Percentiles rank a stretch among this genome's conserved stretches.
These are phyloP conservation scores for Amblyteles armatorius DNA, from an alignment of 2,888 invertebrate genomes.

Conservation along the genomic window DNA sequence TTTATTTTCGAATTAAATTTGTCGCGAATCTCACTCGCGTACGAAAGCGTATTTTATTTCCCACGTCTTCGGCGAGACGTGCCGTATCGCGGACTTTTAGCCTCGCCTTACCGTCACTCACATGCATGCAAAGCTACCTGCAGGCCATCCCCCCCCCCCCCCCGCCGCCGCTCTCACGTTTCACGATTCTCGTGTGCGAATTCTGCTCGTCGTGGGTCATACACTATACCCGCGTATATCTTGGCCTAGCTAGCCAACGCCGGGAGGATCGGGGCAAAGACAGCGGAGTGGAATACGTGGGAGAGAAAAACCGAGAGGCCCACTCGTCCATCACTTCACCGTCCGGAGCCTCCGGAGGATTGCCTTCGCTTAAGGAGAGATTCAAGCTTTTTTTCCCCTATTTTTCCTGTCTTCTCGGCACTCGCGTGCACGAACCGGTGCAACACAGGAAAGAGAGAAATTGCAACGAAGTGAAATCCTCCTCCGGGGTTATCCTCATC, in stretches of 20 bases:
- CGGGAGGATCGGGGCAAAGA: constrained; percentile 20
- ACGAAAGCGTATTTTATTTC: constrained; percentile 18
- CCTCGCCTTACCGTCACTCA: constrained; percentile 28
- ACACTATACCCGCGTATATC: not conserved
- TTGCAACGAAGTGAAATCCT: not conserved
- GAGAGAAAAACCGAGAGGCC: constrained; percentile 56
- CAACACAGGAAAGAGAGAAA: not conserved
- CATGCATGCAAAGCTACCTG: constrained; percentile 29
- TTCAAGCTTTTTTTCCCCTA: constrained; percentile 23
- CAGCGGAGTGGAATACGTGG: constrained; percentile 3
- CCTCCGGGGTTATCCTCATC: not conserved
- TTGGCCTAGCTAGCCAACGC: not conserved
- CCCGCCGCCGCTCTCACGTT: constrained; percentile 23
- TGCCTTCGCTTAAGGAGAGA: constrained; percentile 60
- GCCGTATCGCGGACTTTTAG: constrained; percentile 60
- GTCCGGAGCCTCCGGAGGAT: constrained; percentile 58
- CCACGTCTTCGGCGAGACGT: constrained; percentile 55
- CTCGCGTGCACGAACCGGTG: constrained; percentile 16
- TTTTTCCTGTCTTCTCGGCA: constrained; percentile 1
- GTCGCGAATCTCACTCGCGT: not conserved
- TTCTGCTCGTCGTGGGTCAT: constrained; percentile 38
- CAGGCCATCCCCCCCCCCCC: no score
- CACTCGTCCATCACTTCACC: constrained; percentile 62
- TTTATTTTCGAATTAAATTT: not conserved
- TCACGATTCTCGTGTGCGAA: constrained; percentile 41